Conservation (phyloP, 2,888 invertebrate species). For the Caenorhabditis plicata region DNA sequence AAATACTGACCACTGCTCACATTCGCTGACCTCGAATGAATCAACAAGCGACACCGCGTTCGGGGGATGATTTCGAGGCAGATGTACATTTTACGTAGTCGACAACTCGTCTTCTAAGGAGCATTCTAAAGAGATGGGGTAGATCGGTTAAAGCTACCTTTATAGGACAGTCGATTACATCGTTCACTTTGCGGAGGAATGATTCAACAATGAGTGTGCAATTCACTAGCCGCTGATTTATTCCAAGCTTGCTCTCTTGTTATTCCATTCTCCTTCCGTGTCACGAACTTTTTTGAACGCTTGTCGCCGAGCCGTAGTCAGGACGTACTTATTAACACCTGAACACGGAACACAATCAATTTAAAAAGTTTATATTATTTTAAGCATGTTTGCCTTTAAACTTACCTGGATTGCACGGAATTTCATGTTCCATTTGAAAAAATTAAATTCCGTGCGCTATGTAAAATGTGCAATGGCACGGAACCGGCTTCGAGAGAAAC, state of each 20-base stretch:
- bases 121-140: conserved; percentile 73
- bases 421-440: no score
- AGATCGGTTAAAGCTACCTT: conserved; percentile 74
- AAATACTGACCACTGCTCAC: conserved; percentile 66
- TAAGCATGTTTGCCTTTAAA: no score
- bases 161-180: conserved; percentile 11
- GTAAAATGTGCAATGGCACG: no score
- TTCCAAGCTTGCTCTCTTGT: conserved; percentile 49
- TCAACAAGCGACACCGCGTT: conserved; percentile 89
- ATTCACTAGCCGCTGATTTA: conserved; percentile 35
- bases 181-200: conserved; percentile 24
- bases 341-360: conserved; percentile 11
- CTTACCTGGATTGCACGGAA: no score
- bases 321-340: conserved; percentile 7
- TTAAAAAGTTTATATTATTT: conserved; percentile 15
- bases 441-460: no score
- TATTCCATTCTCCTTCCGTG: conserved; percentile 20
- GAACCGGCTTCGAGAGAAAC: no score
- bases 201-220: conserved; percentile 36
- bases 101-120: conserved; percentile 27
- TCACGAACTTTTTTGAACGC: conserved; percentile 34
- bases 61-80: conserved; percentile 73
- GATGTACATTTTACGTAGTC: conserved; percentile 35
- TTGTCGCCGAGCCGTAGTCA: conserved; percentile 24
- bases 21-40: conserved; percentile 76